Percentiles rank a stretch among this genome's conserved stretches.
Conservation (phyloP, 2,797 vertebrate species). For the Danio kyathit region DNA sequence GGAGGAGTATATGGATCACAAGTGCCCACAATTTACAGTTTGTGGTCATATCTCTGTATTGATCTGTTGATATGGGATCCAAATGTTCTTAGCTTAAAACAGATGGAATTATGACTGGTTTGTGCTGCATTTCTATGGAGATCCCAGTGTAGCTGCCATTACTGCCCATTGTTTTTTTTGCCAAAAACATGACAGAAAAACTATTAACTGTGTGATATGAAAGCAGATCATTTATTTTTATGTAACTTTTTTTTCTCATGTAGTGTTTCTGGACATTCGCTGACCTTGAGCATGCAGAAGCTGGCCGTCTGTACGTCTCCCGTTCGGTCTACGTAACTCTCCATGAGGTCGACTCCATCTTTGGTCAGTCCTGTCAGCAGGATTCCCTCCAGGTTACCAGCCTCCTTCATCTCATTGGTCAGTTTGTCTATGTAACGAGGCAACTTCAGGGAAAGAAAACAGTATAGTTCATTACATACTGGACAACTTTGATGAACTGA, state of each 20-base stretch:
- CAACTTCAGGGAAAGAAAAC: slow-evolving; percentile 77
- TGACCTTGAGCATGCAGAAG: slow-evolving; percentile 97
- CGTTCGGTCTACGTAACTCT: slow-evolving; percentile 95
- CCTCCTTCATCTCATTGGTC: slow-evolving; percentile 95
- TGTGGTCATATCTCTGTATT: too few relatives aligned
- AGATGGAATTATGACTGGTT: too few relatives aligned
- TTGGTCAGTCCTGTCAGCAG: slow-evolving; percentile 96
- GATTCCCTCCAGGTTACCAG: slow-evolving; percentile 96
- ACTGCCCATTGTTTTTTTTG: too few relatives aligned
- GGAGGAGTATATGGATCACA: too few relatives aligned
- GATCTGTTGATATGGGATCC: too few relatives aligned
- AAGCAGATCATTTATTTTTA: background rate
- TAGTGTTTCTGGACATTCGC: background rate
- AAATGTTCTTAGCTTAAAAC: too few relatives aligned
- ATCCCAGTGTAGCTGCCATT: too few relatives aligned
- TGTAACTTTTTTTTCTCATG: background rate
- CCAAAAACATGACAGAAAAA: too few relatives aligned
- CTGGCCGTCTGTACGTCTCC: slow-evolving; percentile 99
- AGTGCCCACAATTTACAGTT: too few relatives aligned
- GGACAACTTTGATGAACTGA: background rate
- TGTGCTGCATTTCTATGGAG: too few relatives aligned
- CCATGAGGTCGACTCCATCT: slow-evolving; percentile 97
- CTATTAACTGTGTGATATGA: too few relatives aligned
- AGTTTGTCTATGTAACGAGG: slow-evolving; percentile 96
- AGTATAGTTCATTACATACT: background rate